A percentile compares a stretch with the other conserved stretches of the same genome.
Conservation (phyloP, 2,797 vertebrate genomes). For the Threskiornis aethiopicus region DNA sequence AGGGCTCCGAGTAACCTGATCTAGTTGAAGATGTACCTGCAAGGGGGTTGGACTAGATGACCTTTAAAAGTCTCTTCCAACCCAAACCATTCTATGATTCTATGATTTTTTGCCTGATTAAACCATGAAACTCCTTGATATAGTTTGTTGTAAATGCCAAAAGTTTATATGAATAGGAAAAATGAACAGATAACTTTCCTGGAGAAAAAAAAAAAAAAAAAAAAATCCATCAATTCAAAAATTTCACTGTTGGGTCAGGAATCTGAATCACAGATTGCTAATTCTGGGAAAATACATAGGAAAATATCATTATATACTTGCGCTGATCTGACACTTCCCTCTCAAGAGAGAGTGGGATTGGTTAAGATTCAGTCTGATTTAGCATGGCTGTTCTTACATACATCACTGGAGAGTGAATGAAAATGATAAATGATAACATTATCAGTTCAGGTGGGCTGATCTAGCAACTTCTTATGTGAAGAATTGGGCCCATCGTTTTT, state of each 20-base stretch:
- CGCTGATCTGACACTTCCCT: not conserved
- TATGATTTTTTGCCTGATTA: not conserved
- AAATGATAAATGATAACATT: not conserved
- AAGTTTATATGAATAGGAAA: not conserved
- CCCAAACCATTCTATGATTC: not conserved
- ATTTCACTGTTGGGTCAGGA: not conserved
- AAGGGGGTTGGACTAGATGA: not conserved
- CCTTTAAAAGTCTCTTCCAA: not conserved
- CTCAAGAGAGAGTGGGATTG: not conserved
- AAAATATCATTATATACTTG: not conserved
- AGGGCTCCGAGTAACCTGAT: not conserved
- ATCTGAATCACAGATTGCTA: not conserved
- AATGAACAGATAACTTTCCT: not conserved
- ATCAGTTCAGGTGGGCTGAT: not conserved
- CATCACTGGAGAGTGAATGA: not conserved
- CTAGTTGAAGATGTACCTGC: not conserved
- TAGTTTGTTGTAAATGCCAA: not conserved
- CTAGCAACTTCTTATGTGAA: not conserved
- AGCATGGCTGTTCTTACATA: not conserved
- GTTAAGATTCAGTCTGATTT: not conserved
- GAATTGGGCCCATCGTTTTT: not conserved
- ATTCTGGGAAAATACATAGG: not conserved
- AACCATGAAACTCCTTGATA: not conserved
- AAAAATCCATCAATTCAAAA: not conserved
- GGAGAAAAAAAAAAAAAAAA: not conserved